Conservation (phyloP, 1,140 invertebrate species). For the Proctacanthus coquilletti region DNA sequence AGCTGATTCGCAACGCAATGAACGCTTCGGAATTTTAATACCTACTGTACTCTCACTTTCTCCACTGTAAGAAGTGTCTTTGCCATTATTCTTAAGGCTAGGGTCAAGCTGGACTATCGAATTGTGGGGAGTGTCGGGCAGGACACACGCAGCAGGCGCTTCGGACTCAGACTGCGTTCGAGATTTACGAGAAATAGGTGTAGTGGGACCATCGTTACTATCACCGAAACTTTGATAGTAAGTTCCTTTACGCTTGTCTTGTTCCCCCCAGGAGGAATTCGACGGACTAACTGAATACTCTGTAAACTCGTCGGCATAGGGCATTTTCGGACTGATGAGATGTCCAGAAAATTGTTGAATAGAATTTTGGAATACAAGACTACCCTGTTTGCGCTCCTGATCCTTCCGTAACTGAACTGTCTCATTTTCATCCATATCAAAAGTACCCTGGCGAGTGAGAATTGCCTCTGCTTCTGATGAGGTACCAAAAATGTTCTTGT, state of each 20-base stretch:
- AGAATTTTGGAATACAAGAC: conserved; percentile 37
- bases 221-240: conserved; percentile 13
- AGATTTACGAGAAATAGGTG: neutral
- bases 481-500: neutral
- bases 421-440: conserved; percentile 18
- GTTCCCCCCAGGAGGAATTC: neutral
- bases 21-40: conserved; percentile 18
- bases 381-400: conserved; percentile 41
- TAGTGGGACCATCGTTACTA: conserved; percentile 4
- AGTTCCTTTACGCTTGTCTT: conserved; percentile 4
- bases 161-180: neutral
- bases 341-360: conserved; percentile 41
- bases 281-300: too few species aligned
- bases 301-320: conserved; percentile 4
- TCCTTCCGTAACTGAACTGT: conserved; percentile 35
- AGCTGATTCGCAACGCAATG: conserved; percentile 31
- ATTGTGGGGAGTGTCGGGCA: conserved; percentile 33
- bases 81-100: conserved; percentile 6
- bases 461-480: too few species aligned
- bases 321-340: conserved; percentile 21
- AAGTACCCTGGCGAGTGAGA: neutral
- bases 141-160: conserved; percentile 7
- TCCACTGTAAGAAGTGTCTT: neutral
- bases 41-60: conserved; percentile 10
- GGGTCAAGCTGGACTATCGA: conserved; percentile 32